Evolutionary conservation across 2,888 invertebrate species (phyloP), one percentile per base, ranked within the genome.

Genomic region (Drosophila mercatorum): DNA sequence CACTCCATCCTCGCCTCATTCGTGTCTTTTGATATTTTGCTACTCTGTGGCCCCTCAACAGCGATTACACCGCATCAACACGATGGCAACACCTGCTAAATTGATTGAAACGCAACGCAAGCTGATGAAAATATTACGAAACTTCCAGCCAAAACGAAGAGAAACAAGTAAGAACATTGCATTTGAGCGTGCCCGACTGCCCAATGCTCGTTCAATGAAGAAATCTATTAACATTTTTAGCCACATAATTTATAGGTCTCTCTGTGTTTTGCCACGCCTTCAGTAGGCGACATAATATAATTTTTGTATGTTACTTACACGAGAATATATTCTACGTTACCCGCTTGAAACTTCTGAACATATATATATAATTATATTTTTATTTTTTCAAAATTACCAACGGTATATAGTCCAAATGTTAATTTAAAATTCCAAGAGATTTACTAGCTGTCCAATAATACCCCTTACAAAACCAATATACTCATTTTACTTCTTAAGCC

Each of bases 81-180:
- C 73, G 47, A 40, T 74, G 61, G 62, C 76, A 76, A 68, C 77
- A 76, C 80, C 72, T 81, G 67, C 59, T 59, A 72, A 78, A 80
- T 75, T 78, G 83, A 86, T 83, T 83, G 81, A 77, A 83, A 72
- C 63, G 82, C 77, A 44, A 67, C 82, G 44, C 34, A 66, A 68
- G 61, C 51, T 66, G 75, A 80, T 75, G 77, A 74, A 74, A 83
- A 74, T 83, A 78, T 83, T 69, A 76, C 60, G 66, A 71, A 81
- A 85, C 76, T 83, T 83, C 62, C 47, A 58, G 34, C 53, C 28
- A 62, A 17, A n/a, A 38, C 26, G 57, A 56, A 28, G 14, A 46
- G 28, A 8, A 52, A 53, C 11, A 34, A 34, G 49, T 11, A 11
- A 11, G 3, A 11, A 26, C 5, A 22, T 14, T 12, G 51, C 36